phyloP scores from a whole-genome alignment of 2,888 invertebrate genomes.

The Lasioglossum pauxillum region DNA sequence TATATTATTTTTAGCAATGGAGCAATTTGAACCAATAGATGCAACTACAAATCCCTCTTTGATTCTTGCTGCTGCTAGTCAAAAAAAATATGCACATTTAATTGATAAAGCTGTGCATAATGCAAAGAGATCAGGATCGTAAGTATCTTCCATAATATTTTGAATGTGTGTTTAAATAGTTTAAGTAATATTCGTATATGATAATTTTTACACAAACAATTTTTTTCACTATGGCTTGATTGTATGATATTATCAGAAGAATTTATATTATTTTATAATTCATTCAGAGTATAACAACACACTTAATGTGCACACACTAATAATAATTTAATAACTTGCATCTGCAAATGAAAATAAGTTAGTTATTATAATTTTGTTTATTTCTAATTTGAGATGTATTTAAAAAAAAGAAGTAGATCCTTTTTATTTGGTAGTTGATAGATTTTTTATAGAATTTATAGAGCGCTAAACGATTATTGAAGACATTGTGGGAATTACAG shows the following conservation, averaged over 20 bases:
- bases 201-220: background rate
- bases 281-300: background rate
- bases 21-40: constrained; percentile 98
- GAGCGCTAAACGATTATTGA: constrained; percentile 31
- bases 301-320: too few species aligned
- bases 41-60: constrained; percentile 99
- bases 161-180: background rate
- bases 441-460: constrained; percentile 24
- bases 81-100: constrained; percentile 96
- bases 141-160: constrained; percentile 76
- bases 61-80: constrained; percentile 96
- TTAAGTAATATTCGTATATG: constrained; percentile 3
- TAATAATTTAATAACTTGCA: background rate
- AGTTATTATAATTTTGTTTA: background rate
- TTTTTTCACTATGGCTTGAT: background rate
- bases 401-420: background rate
- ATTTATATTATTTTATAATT: background rate
- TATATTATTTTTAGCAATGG: constrained; percentile 90
- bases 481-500: constrained; percentile 41
- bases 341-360: background rate
- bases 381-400: background rate
- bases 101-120: constrained; percentile 96
- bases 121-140: constrained; percentile 89
- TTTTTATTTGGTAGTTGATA: constrained; percentile 17
- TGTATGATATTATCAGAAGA: background rate